A percentile compares a stretch with the other conserved stretches of the same genome.
Conservation (phyloP, 1,140 invertebrate species). For the Dreissena rostriformis region DNA sequence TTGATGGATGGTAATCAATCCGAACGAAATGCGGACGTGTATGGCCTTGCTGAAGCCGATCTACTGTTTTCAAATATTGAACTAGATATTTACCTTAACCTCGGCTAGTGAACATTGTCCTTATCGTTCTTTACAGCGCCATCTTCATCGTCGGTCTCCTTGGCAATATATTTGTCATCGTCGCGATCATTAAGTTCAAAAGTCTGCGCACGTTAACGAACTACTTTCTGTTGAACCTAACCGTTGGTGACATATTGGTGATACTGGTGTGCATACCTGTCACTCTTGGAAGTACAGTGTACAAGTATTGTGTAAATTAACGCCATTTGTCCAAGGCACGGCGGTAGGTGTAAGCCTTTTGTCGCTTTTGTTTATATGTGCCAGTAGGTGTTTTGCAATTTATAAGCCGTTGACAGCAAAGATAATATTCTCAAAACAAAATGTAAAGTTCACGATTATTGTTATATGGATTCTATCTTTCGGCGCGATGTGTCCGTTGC, state of each 20-base stretch:
- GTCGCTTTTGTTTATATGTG: background rate
- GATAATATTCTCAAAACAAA: slow-evolving; percentile 58
- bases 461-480: slow-evolving; percentile 65
- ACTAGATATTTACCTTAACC: too few species aligned
- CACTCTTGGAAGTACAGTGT: slow-evolving; percentile 90
- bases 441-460: slow-evolving; percentile 61
- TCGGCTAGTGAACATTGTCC: too few species aligned
- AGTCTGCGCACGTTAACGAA: slow-evolving; percentile 83
- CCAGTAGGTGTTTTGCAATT: too few species aligned
- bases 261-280: slow-evolving; percentile 92
- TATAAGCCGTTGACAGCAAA: too few species aligned
- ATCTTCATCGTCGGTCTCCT: slow-evolving; percentile 92
- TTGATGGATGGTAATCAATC: too few species aligned
- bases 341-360: slow-evolving; percentile 74
- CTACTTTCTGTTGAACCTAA: too few species aligned
- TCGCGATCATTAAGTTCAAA: slow-evolving; percentile 89
- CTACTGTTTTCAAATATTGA: too few species aligned
- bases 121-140: slow-evolving; percentile 82
- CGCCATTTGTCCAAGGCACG: slow-evolving; percentile 72
- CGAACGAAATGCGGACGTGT: too few species aligned
- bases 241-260: slow-evolving; percentile 82
- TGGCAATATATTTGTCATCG: slow-evolving; percentile 93
- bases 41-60: too few species aligned
- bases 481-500: slow-evolving; percentile 56
- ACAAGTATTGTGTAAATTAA: slow-evolving; percentile 86